Percentiles rank a stretch among this genome's conserved stretches.
Conservation (phyloP, 2,113 vertebrate species). For the Gymnarchus niloticus region DNA sequence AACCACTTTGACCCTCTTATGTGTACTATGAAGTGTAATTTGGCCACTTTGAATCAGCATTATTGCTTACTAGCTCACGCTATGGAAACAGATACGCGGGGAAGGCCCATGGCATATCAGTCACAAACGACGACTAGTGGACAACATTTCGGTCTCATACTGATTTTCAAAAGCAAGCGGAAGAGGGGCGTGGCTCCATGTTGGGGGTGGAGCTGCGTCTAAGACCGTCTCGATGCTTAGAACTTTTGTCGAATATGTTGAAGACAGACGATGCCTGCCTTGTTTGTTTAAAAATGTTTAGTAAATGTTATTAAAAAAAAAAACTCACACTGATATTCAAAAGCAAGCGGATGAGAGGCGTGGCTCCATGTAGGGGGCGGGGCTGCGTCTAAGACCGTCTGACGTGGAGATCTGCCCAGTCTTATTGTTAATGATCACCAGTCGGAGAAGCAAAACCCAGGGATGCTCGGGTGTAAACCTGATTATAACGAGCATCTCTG, state of each 20-base stretch:
- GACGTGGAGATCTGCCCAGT: neutral
- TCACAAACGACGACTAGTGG: too few species aligned
- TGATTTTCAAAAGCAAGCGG: neutral
- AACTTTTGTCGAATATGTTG: too few species aligned
- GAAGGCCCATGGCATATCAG: too few species aligned
- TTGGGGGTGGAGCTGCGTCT: neutral
- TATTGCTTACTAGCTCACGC: too few species aligned
- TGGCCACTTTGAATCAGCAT: too few species aligned
- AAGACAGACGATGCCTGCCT: too few species aligned
- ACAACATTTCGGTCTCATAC: too few species aligned
- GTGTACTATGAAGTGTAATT: neutral
- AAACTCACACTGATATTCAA: neutral
- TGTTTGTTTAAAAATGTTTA: neutral
- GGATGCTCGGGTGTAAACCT: too few species aligned
- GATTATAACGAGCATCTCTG: neutral
- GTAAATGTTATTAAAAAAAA: neutral
- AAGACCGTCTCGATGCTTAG: too few species aligned
- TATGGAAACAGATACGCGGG: too few species aligned
- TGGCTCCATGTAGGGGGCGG: neutral
- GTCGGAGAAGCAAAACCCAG: neutral
- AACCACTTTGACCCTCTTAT: neutral
- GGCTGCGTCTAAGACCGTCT: too few species aligned
- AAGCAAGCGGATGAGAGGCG: neutral
- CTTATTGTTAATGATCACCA: neutral
- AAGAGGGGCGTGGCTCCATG: neutral